Percentiles rank a stretch among this genome's conserved stretches.
phyloP scores from a whole-genome alignment of 2,113 vertebrate species.

The Syrrhaptes paradoxus region DNA sequence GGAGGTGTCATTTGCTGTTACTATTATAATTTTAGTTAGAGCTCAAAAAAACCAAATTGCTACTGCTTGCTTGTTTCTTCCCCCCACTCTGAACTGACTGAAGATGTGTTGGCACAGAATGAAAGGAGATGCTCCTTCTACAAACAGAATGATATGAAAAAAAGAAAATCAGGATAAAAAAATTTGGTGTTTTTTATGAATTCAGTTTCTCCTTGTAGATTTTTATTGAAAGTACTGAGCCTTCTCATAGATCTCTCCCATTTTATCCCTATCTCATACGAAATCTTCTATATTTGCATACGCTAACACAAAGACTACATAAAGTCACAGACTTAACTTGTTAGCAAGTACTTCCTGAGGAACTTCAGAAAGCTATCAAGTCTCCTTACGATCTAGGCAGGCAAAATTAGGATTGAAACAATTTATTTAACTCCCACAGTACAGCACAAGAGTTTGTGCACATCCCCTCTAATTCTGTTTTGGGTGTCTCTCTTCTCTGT shows the following conservation, averaged over 20 bases:
- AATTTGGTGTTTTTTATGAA: background rate
- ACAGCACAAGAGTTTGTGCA: background rate
- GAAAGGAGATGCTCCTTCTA: background rate
- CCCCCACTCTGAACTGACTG: background rate
- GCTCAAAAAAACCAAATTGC: background rate
- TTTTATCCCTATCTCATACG: background rate
- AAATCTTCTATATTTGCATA: background rate
- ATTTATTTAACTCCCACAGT: background rate
- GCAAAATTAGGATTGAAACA: background rate
- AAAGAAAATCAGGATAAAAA: background rate
- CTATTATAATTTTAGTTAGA: background rate
- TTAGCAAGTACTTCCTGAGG: background rate
- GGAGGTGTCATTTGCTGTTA: background rate
- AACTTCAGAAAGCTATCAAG: background rate
- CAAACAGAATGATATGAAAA: background rate
- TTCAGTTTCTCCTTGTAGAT: background rate
- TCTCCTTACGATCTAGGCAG: background rate
- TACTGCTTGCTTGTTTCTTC: background rate
- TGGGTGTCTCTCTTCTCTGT: background rate
- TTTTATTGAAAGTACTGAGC: background rate
- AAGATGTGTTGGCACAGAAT: background rate
- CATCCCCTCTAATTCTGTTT: background rate
- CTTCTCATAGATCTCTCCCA: background rate
- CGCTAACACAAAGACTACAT: background rate
- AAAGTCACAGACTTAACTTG: background rate